Evolutionary conservation across 1,140 invertebrate genomes (phyloP).

Genomic region (Heliconius himera): DNA sequence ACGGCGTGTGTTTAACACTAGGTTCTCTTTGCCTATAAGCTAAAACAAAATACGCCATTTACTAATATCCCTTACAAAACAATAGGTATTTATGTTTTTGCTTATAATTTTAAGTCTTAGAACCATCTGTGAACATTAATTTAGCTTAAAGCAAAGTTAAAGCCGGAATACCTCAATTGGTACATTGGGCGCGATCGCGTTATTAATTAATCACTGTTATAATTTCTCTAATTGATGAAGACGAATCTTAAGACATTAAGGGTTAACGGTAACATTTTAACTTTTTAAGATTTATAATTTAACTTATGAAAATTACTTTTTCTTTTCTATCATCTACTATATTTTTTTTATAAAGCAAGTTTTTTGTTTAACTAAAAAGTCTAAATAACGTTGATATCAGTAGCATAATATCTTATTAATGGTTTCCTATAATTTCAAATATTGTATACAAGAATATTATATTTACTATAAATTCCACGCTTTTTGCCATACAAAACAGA

Average conservation of each 20-base stretch:
- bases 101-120: not conserved
- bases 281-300: not conserved
- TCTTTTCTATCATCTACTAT: too few relatives aligned
- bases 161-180: not conserved
- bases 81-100: not conserved
- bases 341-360: too few relatives aligned
- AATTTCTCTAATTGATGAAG: conserved; percentile 58
- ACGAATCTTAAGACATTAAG: conserved; percentile 41
- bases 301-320: too few relatives aligned
- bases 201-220: conserved; percentile 50
- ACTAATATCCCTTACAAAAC: not conserved
- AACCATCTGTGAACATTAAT: conserved; percentile 11
- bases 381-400: too few relatives aligned
- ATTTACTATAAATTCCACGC: too few relatives aligned
- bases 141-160: conserved; percentile 1
- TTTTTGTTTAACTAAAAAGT: too few relatives aligned
- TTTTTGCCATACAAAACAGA: too few relatives aligned
- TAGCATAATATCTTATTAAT: too few relatives aligned
- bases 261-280: conserved; percentile 16
- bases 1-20: not conserved
- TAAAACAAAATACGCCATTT: not conserved
- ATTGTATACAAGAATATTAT: too few relatives aligned
- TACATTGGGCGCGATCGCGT: not conserved
- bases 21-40: not conserved
- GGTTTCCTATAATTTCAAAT: too few relatives aligned